Evolutionary conservation across 2,797 vertebrate genomes (phyloP), one percentile per base, ranked within the genome.

Genomic region (Leuciscus waleckii): DNA sequence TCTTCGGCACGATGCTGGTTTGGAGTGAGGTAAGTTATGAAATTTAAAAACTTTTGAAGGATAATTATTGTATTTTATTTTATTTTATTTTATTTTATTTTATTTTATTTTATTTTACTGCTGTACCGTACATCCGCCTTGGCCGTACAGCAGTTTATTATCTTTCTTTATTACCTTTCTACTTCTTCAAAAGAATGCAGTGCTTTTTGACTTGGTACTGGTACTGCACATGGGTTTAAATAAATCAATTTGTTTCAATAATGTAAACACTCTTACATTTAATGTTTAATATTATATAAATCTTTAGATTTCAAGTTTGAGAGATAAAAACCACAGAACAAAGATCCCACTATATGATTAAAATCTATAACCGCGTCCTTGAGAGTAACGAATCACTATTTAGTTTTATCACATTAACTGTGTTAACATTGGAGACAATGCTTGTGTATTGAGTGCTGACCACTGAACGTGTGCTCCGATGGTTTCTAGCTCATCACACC

Each of bases 1-100:
- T 99, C 78, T 98, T 98, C 14, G 98, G 98, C 82, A 98, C 97
- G 87, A 96, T 98, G 95, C 94, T 98, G 87, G 97, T 99, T 79
- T 99, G 97, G 97, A 98, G 98, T 19, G 98, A 98, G 97, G 97
- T 98, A 86, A 91, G 90, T 54, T 65, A 32, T 65, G 26, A 32
- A 3, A 63, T 2, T 13, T 4, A 2, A 29, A 29, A 29, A 6
- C 11, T 26, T 61, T 81, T 17, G 26, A 29, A 65, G 13, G 21
- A 19, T n/a, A 13, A 26, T 35, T n/a, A 9, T 83, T 75, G 3
- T 49, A 75, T 21, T 43, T 41, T 26, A 1, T 7, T 58, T 41
- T 43, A 63, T 49, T 11, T 41, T 39, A 39, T 7, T 39, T 39
- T 39, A 39, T 75, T 23, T 75, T 54, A 35, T 51, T 0, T 17